A percentile compares a stretch with the other conserved stretches of the same genome.
These are phyloP conservation scores for Achlya flavicornis DNA, from an alignment of 2,888 invertebrate species.

Conservation along the genomic window DNA sequence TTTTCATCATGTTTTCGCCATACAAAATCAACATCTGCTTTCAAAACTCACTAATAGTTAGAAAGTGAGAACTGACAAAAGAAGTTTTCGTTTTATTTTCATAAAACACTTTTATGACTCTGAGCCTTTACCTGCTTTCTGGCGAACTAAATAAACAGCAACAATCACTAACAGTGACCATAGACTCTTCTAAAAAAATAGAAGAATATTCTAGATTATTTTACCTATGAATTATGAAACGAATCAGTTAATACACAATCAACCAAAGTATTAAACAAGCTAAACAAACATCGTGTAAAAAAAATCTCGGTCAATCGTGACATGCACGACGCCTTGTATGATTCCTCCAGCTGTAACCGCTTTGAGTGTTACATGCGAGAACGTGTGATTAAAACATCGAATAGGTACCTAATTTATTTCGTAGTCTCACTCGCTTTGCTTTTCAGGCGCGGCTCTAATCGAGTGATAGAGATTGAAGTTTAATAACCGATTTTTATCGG, in stretches of 20 bases:
- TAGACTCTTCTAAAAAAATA: too few relatives aligned
- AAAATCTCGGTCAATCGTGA: constrained; percentile 1
- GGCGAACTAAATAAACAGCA: too few relatives aligned
- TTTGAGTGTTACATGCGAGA: neutral
- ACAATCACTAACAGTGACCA: too few relatives aligned
- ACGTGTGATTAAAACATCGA: neutral
- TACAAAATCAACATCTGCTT: too few relatives aligned
- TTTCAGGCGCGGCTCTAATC: neutral
- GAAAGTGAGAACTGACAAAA: too few relatives aligned
- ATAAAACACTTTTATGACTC: too few relatives aligned
- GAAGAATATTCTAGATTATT: neutral
- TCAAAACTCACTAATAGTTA: too few relatives aligned
- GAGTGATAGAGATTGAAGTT: neutral
- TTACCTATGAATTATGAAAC: too few relatives aligned
- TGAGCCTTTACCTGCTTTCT: too few relatives aligned
- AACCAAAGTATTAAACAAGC: neutral
- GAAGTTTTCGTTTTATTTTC: too few relatives aligned
- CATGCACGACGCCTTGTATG: neutral
- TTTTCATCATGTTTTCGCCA: too few relatives aligned
- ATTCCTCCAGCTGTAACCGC: neutral
- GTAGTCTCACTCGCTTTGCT: neutral
- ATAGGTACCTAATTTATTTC: neutral
- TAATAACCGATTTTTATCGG: neutral
- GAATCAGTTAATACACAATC: neutral
- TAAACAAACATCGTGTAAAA: neutral